phyloP scores from a whole-genome alignment of 2,888 invertebrate genomes.

The Himalopsyche anomala region DNA sequence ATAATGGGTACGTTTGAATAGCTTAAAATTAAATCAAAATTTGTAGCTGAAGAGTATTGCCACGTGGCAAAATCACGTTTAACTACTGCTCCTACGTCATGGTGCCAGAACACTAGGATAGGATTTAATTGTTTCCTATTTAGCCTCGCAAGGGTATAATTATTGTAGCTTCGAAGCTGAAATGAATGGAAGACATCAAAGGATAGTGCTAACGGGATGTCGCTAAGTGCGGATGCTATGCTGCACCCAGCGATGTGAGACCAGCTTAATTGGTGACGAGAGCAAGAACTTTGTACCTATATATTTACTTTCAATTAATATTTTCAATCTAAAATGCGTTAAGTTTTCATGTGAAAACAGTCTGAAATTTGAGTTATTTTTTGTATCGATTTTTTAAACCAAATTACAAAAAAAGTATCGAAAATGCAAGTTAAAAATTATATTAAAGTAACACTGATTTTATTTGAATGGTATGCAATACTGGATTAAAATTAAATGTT shows the following conservation, averaged over 20 bases:
- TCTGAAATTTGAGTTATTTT: too few relatives aligned
- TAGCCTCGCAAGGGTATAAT: conserved; percentile 57
- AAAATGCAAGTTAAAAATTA: too few relatives aligned
- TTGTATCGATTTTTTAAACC: too few relatives aligned
- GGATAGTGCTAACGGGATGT: conserved; percentile 4
- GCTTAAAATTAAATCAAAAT: too few relatives aligned
- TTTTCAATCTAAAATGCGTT: neutral
- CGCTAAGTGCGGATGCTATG: conserved; percentile 49
- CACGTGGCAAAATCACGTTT: neutral
- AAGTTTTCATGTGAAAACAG: neutral
- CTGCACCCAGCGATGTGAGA: neutral
- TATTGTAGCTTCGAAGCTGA: conserved; percentile 56
- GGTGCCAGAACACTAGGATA: conserved; percentile 50
- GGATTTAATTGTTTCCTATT: conserved; percentile 66
- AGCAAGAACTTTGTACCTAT: neutral
- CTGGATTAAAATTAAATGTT: too few relatives aligned
- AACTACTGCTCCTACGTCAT: neutral
- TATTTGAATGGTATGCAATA: too few relatives aligned
- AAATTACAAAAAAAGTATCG: too few relatives aligned
- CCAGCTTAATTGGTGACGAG: neutral
- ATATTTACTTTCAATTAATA: neutral
- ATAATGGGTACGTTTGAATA: too few relatives aligned
- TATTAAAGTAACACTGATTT: too few relatives aligned
- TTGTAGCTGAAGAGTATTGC: too few relatives aligned
- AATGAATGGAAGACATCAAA: conserved; percentile 45